Conservation (phyloP, 2,797 vertebrate genomes). For the Sciaenops ocellatus region DNA sequence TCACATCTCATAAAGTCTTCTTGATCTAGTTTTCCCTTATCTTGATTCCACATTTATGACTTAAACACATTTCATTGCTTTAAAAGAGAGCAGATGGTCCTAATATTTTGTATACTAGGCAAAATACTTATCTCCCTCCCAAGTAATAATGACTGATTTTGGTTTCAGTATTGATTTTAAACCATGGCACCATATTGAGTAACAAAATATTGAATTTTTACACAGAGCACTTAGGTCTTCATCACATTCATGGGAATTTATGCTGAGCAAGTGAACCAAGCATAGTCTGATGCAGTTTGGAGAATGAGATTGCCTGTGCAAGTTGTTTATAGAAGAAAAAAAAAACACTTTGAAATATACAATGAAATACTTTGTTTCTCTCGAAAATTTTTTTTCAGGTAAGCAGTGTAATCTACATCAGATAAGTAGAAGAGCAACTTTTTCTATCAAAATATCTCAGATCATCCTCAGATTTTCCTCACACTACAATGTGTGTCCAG, state of each 20-base stretch:
- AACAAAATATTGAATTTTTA: constrained; percentile 56
- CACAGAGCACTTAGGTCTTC: constrained; percentile 28
- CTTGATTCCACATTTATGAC: constrained; percentile 45
- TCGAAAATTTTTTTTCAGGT: neutral
- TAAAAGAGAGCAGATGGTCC: constrained; percentile 24
- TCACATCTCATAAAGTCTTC: constrained; percentile 37
- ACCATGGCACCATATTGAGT: constrained; percentile 42
- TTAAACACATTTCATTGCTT: constrained; percentile 43
- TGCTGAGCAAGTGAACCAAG: constrained; percentile 43
- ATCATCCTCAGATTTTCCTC: neutral
- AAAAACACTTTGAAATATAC: neutral
- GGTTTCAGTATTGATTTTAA: constrained; percentile 69
- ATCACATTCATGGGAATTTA: constrained; percentile 54
- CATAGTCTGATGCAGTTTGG: constrained; percentile 18
- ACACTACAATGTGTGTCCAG: neutral
- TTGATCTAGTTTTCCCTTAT: constrained; percentile 40
- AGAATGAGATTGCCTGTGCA: constrained; percentile 29
- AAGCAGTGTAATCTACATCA: neutral
- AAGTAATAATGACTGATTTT: constrained; percentile 57
- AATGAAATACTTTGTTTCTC: constrained; percentile 16
- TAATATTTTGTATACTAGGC: constrained; percentile 54
- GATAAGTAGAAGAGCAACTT: neutral
- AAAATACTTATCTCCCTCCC: constrained; percentile 35
- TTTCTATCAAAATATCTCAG: neutral
- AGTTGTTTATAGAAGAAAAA: constrained; percentile 14